Percentiles rank a stretch among this genome's conserved stretches.
Evolutionary conservation across 2,888 invertebrate species (phyloP).

Genomic region (Saturnia japonica): DNA sequence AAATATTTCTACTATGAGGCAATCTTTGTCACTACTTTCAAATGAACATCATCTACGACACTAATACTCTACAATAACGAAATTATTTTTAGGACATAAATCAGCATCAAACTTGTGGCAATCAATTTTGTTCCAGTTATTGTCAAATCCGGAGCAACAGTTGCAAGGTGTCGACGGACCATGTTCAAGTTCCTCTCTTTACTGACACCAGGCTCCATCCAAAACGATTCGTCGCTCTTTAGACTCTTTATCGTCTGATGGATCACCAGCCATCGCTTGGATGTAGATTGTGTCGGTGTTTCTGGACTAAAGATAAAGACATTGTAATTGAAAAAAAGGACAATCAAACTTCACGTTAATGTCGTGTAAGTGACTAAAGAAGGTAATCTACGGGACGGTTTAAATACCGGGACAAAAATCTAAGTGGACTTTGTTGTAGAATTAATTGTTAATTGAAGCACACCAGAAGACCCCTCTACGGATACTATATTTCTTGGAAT

Average conservation of each 20-base stretch:
- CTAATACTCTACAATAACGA: background rate
- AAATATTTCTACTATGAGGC: background rate
- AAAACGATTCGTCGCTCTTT: constrained; percentile 59
- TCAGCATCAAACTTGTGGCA: background rate
- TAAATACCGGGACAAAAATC: background rate
- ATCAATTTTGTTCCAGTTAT: constrained; percentile 52
- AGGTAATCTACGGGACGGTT: background rate
- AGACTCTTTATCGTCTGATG: constrained; percentile 71
- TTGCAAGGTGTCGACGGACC: constrained; percentile 76
- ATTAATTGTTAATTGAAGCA: constrained; percentile 6
- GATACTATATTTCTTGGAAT: constrained; percentile 4
- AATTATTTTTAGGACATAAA: background rate
- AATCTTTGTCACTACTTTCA: background rate
- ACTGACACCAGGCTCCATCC: constrained; percentile 70
- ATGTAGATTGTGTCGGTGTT: constrained; percentile 51
- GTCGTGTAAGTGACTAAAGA: background rate
- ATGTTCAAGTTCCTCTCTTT: constrained; percentile 74
- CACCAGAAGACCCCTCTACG: background rate
- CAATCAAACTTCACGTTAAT: constrained; percentile 16
- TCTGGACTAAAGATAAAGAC: constrained; percentile 16
- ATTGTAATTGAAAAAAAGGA: background rate
- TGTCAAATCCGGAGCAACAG: constrained; percentile 63
- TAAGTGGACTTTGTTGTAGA: background rate
- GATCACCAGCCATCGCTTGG: constrained; percentile 73
- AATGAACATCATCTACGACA: background rate